A percentile compares a stretch with the other conserved stretches of the same genome.
Evolutionary conservation across 2,113 vertebrate species (phyloP).

Genomic region (Gymnocephalus cernua): DNA sequence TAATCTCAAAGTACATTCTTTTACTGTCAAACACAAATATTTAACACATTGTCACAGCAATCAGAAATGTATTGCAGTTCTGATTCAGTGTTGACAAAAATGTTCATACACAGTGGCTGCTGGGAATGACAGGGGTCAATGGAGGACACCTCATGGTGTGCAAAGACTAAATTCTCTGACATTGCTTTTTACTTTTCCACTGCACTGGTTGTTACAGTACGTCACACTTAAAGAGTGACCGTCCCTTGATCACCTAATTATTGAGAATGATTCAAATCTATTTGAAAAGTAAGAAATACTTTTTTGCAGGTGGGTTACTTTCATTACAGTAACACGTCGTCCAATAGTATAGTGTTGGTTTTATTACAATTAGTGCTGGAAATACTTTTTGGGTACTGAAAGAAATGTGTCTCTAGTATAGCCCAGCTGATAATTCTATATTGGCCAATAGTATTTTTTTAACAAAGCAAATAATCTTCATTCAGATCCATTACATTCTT

Average conservation of each 20-base stretch:
- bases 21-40: slow-evolving; percentile 6
- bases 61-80: not conserved
- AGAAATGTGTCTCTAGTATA: not conserved
- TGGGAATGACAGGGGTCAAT: slow-evolving; percentile 13
- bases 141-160: not conserved
- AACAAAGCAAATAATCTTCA: not conserved
- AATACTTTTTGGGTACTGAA: not conserved
- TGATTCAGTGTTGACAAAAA: not conserved
- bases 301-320: not conserved
- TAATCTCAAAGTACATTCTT: not conserved
- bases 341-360: too few species aligned
- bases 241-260: not conserved
- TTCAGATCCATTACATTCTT: not conserved
- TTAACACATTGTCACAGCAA: not conserved
- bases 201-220: not conserved
- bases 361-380: not conserved
- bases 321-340: too few species aligned
- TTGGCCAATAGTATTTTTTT: not conserved
- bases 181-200: not conserved
- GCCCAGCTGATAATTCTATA: not conserved
- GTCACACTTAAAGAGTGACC: not conserved
- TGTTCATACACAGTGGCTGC: not conserved
- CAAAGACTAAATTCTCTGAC: not conserved
- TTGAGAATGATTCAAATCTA: not conserved
- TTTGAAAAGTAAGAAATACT: not conserved